Base-by-base conservation (phyloP, 2,797 vertebrate genomes). In the Tinamus major region DNA sequence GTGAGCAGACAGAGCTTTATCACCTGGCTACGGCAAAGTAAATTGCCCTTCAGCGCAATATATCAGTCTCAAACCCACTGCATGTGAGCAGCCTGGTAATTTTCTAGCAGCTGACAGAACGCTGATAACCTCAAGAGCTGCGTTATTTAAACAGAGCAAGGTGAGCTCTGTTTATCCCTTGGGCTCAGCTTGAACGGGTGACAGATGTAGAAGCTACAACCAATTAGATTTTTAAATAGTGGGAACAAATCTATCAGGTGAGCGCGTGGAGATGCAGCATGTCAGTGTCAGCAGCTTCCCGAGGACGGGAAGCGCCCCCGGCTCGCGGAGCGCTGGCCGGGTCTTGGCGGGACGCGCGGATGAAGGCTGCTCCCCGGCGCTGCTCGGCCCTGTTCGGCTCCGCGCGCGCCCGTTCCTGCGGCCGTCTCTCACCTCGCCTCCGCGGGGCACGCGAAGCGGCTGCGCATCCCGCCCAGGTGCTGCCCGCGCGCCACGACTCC, bases 61-160 rank as follows among this genome's bases (percentile, higher is more conserved):
- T 65, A 37, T 51, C 48, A 55, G 64, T 4, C n/a, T 27, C 82
- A 41, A 17, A 70, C 3, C 56, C 56, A 6, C 83, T 13, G 7
- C 37, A 70, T 24, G 2, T 55, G 94, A 95, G 85, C 85, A 88
- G 90, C 69, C 62, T 27, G 33, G 77, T 48, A 15, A 70, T 53
- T 93, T 93, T 95, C 94, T 7, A 92, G 86, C 85, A 77, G 75
- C 85, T 58, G 93, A 94, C 96, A 95, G 96, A 19, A 76, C 71
- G 59, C 93, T 8, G 8, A 90, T 94, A 96, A 87, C 86, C 79
- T 93, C 91, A 62, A 84, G 88, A 94, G 88, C 93, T 80, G 90
- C 55, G 85, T 95, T 95, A 94, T 89, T 97, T 79, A 89, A 94
- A 92, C 89, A 94, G 87, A 94, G 88, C 95, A 85, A 93, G 97